Evolutionary conservation across 2,888 invertebrate genomes (phyloP), one percentile per base, ranked within the genome.

Genomic region (Phengaris alcon): DNA sequence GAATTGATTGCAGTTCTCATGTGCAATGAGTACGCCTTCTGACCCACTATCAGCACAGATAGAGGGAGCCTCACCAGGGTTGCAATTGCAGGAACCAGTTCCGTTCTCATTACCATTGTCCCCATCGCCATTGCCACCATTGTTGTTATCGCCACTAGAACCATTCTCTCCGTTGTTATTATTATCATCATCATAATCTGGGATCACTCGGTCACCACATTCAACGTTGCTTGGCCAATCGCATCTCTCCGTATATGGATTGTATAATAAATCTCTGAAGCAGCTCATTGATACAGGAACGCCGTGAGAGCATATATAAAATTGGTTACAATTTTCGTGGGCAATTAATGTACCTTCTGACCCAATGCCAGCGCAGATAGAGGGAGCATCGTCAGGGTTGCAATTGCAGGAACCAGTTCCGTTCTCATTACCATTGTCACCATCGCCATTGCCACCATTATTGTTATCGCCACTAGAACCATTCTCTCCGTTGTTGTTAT

Each of bases 1-100:
- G 73, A 83, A 85, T 64, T 85, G 78, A 75, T 84, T 83, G 76
- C 86, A 86, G 74, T 83, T 80, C 79, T 84, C 84, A n/a, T 86
- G 82, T 5, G 87, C 86, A 0, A 86, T 76, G 0, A 86, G 77
- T 15, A 80, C 75, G 6, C 84, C 84, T 13, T 84, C 79, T 2
- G 84, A 83, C 5, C 77, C 81, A 8, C 79, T 78, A 22, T 78
- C 78, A 2, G 80, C 81, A 74, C 86, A 86, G 48, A 85, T 84
- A 10, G 57, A 59, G 7, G 80, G 76, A 0, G 80, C 80, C 64
- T 76, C 69, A 35, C 75, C 76, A n/a, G 77, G 78, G 10, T 77
- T 70, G 13, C 77, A 74, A 35, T 79, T 79, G n/a, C 81, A 79
- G 7, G 77, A 72, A 4, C 68, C 68, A n/a, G 59, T 77, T 48